Evolutionary conservation across 2,797 vertebrate genomes (phyloP), one percentile per base, ranked within the genome.

Genomic region (Takifugu ocellatus): DNA sequence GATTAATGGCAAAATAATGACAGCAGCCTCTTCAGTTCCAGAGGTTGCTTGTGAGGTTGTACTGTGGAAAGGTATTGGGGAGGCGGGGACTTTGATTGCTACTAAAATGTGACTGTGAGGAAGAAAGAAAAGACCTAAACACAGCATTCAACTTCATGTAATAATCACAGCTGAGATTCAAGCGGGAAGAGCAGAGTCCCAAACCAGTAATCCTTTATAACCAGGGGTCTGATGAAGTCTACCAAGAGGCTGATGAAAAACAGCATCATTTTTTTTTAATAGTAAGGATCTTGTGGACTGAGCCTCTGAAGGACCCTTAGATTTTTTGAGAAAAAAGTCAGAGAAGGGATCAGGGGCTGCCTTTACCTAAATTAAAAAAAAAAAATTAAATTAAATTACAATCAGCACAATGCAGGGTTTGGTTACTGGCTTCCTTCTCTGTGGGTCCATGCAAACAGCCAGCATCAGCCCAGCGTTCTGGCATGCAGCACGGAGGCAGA

Each of bases 401-500:
- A 74, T 76, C 45, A 51, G 42, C 83, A 10, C 8, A 68, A 60
- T 69, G 60, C 25, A 24, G 51, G 57, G 27, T 78, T 49, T 59
- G 54, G 61, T 75, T 59, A 55, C 66, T 2, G 46, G 36, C 54
- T 52, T 66, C 59, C 60, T 55, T 53, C 43, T 52, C 49, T 65
- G 63, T 54, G 70, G 61, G 58, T 72, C 49, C 31, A 25, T 48
- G 57, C 58, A 60, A 43, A 31, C 25, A 46, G 51, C 39, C 54
- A 45, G 58, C 67, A 21, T 44, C 25, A 59, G 31, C 61, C 47
- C 44, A 51, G 49, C 66, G 27, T 63, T 78, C 66, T 83, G 81
- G 86, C 80, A 88, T 85, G 86, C 70, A 59, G 60, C n/a, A 25
- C 65, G 59, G 72, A 63, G 64, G 54, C 2, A 77, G 68, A 70